phyloP scores from a whole-genome alignment of 2,888 invertebrate species.

The Hypselothyrea guttata region DNA sequence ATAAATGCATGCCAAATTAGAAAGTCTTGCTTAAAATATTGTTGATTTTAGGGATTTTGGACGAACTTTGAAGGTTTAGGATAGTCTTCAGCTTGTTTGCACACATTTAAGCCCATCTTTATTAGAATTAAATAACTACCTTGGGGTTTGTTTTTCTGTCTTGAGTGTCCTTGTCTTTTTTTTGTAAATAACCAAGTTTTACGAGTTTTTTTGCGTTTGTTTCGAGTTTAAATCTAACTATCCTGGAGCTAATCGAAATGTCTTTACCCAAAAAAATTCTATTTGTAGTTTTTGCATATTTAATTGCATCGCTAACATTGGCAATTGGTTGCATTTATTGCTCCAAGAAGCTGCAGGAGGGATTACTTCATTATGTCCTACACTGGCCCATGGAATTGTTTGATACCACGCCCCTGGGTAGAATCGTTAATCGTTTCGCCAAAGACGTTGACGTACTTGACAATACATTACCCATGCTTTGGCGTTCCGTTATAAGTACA shows the following conservation, averaged over 20 bases:
- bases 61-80: no score
- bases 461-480: conserved; percentile 83
- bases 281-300: conserved; percentile 78
- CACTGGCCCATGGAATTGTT: conserved; percentile 88
- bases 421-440: conserved; percentile 87
- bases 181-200: no score
- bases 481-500: conserved; percentile 81
- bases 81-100: no score
- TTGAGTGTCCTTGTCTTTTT: conserved; percentile 1
- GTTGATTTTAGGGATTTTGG: no score
- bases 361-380: conserved; percentile 85
- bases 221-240: no score
- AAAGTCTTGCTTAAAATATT: no score
- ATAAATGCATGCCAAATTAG: no score
- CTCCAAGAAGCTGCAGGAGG: conserved; percentile 85
- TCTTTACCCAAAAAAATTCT: conserved; percentile 6
- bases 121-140: no score
- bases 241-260: no score
- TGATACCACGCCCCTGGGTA: conserved; percentile 90
- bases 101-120: no score
- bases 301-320: conserved; percentile 79
- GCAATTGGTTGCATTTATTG: conserved; percentile 83
- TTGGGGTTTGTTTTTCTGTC: no score
- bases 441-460: conserved; percentile 85
- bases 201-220: no score